Conservation (phyloP, 2,113 vertebrate species). For the Hydrolagus affinis region DNA sequence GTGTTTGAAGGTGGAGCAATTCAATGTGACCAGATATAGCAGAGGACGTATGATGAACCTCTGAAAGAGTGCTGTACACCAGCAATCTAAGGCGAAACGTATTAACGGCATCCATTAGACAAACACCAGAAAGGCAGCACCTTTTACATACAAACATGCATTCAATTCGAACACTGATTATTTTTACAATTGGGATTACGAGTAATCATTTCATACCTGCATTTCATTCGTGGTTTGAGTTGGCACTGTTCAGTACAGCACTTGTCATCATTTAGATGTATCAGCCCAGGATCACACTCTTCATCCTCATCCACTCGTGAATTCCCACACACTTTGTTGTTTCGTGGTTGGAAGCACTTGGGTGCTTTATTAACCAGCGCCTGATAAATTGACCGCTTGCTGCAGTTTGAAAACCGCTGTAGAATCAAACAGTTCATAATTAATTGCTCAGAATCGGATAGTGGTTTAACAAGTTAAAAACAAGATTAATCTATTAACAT, state of each 20-base stretch:
- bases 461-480: neutral
- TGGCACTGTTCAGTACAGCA: slow-evolving; percentile 78
- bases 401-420: slow-evolving; percentile 91
- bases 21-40: too few species aligned
- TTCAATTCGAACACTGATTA: too few species aligned
- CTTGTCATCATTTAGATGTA: slow-evolving; percentile 69
- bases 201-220: slow-evolving; percentile 66
- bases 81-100: too few species aligned
- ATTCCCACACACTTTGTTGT: slow-evolving; percentile 91
- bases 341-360: slow-evolving; percentile 81
- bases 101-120: too few species aligned
- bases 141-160: too few species aligned
- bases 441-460: neutral
- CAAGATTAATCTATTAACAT: neutral
- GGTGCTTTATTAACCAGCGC: slow-evolving; percentile 76
- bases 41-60: too few species aligned
- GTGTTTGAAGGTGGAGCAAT: too few species aligned
- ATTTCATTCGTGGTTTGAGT: slow-evolving; percentile 57
- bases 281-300: slow-evolving; percentile 84
- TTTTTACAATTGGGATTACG: too few species aligned
- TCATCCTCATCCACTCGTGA: slow-evolving; percentile 89
- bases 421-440: slow-evolving; percentile 18
- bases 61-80: too few species aligned
- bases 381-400: slow-evolving; percentile 81
- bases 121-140: too few species aligned